Conservation (phyloP, 2,797 vertebrate genomes). For the Premnoplex brunnescens region DNA sequence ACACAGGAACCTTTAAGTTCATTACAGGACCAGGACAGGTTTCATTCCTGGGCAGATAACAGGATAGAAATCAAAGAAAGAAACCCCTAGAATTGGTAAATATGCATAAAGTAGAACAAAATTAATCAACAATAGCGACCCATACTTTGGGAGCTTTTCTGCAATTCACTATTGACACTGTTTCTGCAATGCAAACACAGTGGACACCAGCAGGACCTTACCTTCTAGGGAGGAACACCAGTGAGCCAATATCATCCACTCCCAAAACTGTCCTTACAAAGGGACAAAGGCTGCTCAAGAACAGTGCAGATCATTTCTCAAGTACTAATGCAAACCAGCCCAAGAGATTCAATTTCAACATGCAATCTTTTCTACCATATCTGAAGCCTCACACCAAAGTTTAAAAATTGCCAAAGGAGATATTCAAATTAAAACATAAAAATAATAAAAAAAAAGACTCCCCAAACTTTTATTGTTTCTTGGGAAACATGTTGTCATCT, state of each 20-base stretch:
- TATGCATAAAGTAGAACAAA: neutral
- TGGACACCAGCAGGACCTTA: neutral
- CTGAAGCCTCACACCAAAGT: neutral
- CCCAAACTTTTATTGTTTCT: neutral
- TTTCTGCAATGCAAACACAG: neutral
- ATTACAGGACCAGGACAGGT: neutral
- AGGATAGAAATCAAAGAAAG: neutral
- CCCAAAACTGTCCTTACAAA: neutral
- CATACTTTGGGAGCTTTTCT: neutral
- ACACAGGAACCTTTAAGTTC: neutral
- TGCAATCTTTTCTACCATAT: neutral
- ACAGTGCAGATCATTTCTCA: neutral
- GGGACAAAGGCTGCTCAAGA: neutral
- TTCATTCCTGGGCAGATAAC: neutral
- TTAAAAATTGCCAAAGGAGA: neutral
- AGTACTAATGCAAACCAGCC: neutral
- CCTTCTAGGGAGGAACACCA: neutral
- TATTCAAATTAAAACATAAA: neutral
- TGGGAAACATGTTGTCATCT: slow-evolving; percentile 13
- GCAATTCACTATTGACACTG: neutral
- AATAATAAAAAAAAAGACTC: neutral
- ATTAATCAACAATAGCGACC: neutral
- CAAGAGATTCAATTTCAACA: neutral
- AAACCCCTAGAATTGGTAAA: neutral
- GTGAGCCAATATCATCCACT: neutral